phyloP scores from a whole-genome alignment of 2,888 invertebrate species.

The Bedellia somnulentella region DNA sequence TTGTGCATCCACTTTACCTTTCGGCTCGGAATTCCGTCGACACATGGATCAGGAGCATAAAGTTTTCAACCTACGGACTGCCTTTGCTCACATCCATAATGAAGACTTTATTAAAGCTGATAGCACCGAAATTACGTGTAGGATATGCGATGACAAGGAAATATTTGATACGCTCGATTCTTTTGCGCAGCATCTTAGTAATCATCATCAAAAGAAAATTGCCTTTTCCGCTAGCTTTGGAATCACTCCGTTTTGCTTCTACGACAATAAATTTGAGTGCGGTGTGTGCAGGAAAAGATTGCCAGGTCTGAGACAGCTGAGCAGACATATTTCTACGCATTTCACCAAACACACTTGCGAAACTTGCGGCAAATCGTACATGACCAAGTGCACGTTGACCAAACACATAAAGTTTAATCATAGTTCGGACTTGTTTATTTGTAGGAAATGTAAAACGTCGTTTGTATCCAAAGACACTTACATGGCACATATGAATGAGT shows the following conservation, averaged over 20 bases:
- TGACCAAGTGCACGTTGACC: conserved; percentile 14
- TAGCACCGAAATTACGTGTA: conserved; percentile 17
- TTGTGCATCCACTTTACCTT: conserved; percentile 16
- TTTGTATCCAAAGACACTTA: conserved; percentile 5
- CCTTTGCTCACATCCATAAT: conserved; percentile 11
- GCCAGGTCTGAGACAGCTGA: conserved; percentile 15
- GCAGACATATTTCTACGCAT: conserved; percentile 20
- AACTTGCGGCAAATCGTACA: conserved; percentile 19
- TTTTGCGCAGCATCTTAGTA: conserved; percentile 14
- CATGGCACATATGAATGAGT: conserved; percentile 4
- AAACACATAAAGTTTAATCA: conserved; percentile 12
- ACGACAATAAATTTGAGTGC: conserved; percentile 13
- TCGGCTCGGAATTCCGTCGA: conserved; percentile 17
- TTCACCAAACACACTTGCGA: conserved; percentile 19
- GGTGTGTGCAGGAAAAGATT: conserved; percentile 16
- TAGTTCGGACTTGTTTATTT: conserved; percentile 8
- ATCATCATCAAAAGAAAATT: conserved; percentile 10
- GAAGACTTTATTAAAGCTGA: conserved; percentile 16
- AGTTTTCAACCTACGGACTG: conserved; percentile 11
- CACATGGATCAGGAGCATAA: conserved; percentile 19
- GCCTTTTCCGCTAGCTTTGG: conserved; percentile 12
- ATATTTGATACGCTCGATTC: conserved; percentile 13
- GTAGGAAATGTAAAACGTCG: conserved; percentile 8
- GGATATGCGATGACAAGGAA: conserved; percentile 13
- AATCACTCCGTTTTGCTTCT: conserved; percentile 16